Evolutionary conservation across 1,140 invertebrate genomes (phyloP).

Genomic region (Littorina saxatilis): DNA sequence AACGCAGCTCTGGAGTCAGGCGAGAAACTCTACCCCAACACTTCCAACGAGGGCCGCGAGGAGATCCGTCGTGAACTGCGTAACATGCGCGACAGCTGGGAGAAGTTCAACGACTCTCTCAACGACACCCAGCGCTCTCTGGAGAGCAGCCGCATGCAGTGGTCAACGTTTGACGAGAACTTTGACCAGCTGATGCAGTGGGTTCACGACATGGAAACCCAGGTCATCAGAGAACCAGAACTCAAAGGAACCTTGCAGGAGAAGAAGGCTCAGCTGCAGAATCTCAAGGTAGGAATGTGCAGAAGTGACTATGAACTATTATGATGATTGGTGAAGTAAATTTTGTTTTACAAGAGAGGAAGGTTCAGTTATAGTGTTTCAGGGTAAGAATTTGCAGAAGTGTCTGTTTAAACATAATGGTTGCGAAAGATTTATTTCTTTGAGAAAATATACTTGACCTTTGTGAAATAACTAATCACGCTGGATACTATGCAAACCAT

Average conservation of each 20-base stretch:
- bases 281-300: conserved; percentile 85
- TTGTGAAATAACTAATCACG: no score
- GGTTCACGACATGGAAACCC: conserved; percentile 92
- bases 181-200: conserved; percentile 92
- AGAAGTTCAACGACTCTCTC: conserved; percentile 88
- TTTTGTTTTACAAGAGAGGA: no score
- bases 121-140: conserved; percentile 91
- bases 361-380: no score
- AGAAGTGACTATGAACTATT: neutral
- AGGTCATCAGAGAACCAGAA: conserved; percentile 92
- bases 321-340: neutral
- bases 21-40: conserved; percentile 90
- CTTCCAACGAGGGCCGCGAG: conserved; percentile 91
- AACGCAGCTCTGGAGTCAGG: conserved; percentile 90
- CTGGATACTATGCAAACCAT: no score
- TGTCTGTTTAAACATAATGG: no score
- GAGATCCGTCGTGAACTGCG: conserved; percentile 88
- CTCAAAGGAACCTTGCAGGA: conserved; percentile 93
- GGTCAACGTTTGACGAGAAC: conserved; percentile 73
- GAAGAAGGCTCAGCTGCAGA: conserved; percentile 94
- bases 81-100: conserved; percentile 87
- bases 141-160: conserved; percentile 81
- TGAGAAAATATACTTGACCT: no score
- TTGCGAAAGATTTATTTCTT: no score
- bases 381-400: no score